Conservation (phyloP, 2,113 vertebrate genomes). For the Ctenodactylus gundi region DNA sequence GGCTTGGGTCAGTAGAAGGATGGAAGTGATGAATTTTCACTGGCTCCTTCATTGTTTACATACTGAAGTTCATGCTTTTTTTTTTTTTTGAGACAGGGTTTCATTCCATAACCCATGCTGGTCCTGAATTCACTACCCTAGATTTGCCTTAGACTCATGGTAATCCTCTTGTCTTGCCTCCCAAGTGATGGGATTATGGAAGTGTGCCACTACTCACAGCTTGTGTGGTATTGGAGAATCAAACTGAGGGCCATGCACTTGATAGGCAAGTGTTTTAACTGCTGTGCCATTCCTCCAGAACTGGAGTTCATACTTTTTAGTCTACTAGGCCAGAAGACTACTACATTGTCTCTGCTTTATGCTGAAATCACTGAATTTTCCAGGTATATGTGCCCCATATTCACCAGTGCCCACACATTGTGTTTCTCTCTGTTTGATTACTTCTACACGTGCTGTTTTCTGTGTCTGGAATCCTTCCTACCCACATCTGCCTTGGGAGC, state of each 20-base stretch:
- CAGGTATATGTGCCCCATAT: background rate
- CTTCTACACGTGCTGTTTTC: background rate
- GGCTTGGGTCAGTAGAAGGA: background rate
- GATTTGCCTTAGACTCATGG: too few species aligned
- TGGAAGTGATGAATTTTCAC: background rate
- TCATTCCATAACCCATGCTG: too few species aligned
- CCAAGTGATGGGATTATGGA: too few species aligned
- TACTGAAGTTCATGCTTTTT: background rate
- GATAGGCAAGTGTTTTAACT: too few species aligned
- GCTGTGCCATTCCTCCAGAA: too few species aligned
- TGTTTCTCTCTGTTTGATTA: background rate
- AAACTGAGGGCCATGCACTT: too few species aligned
- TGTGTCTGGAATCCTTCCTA: background rate
- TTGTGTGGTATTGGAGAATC: too few species aligned
- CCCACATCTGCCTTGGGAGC: background rate
- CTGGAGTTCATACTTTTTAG: slow-evolving; percentile 5
- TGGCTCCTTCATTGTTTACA: background rate
- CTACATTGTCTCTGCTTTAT: slow-evolving; percentile 1
- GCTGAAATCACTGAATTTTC: slow-evolving; percentile 1
- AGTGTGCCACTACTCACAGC: too few species aligned
- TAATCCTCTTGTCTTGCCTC: too few species aligned
- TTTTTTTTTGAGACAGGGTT: too few species aligned
- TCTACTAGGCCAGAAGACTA: background rate
- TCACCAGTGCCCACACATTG: background rate
- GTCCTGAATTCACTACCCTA: too few species aligned